Base-by-base conservation (phyloP, 2,888 invertebrate species). In the Drosophila recens region DNA sequence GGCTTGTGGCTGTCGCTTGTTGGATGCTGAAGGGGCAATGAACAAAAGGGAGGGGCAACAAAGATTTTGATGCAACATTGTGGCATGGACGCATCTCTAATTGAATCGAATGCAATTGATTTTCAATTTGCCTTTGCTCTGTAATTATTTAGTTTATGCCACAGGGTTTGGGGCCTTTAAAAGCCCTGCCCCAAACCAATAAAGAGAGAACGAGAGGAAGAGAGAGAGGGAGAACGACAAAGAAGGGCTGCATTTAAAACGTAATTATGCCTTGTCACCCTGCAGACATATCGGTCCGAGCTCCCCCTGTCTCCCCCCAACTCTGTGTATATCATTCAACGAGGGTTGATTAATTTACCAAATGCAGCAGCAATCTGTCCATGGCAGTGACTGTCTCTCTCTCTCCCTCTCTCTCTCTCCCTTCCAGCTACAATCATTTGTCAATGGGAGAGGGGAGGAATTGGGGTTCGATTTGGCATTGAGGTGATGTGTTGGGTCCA, bases 281-380 rank as follows among this genome's bases (percentile, higher is more conserved):
- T 17, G 34, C 63, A 72, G 72, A 63, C 62, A 64, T 40, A n/a
- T 38, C 20, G 13, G 17, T 17, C 10, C 13, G 15, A 15, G 17
- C 17, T 23, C 10, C 33, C n/a, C 30, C 15, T 27, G 27, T 5
- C 5, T 15, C 11, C n/a, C 45, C 15, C 34, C 10, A 45, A 46
- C 10, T 3, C 8, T 27, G 9, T 17, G n/a, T 43, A 23, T 62
- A 23, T 27, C 52, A 64, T 61, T 59, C 67, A 56, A 72, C 72
- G 72, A 76, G 86, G 87, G 87, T 85, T 83, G 87, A 87, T 87
- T 87, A 82, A 87, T 87, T 76, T 72, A 73, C 74, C 57, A 73
- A 87, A 81, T 84, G 81, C 73, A 68, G 49, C 70, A 57, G 58
- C 70, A 77, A 77, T 77, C 76, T 76, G 76, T 46, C 43, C 56